Percentiles rank a stretch among this genome's conserved stretches.
Evolutionary conservation across 2,797 vertebrate genomes (phyloP).

Genomic region (Gobio occitaniae): DNA sequence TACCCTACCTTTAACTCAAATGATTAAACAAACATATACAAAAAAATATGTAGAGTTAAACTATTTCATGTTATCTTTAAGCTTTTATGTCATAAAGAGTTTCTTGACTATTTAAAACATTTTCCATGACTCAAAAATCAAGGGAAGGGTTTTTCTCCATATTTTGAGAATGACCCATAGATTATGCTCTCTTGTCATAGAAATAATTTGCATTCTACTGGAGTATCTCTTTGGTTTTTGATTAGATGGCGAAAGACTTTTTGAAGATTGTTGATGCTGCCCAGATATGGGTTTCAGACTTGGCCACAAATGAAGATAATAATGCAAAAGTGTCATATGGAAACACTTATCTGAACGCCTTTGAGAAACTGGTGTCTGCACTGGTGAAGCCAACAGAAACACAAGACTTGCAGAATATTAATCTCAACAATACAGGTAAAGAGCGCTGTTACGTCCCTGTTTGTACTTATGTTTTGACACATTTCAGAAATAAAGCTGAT

Average conservation of each 20-base stretch:
- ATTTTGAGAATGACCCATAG: neutral
- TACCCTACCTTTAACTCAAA: too few relatives aligned
- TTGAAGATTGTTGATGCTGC: neutral
- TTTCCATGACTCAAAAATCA: neutral
- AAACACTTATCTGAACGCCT: slow-evolving; percentile 9
- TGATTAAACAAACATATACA: neutral
- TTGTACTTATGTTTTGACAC: neutral
- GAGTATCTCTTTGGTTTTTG: neutral
- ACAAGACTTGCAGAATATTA: neutral
- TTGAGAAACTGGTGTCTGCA: slow-evolving; percentile 33
- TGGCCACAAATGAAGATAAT: accelerated
- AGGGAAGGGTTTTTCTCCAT: neutral
- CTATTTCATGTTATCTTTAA: neutral
- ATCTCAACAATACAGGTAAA: slow-evolving; percentile 21
- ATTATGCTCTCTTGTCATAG: neutral
- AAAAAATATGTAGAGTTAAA: neutral
- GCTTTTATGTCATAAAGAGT: neutral
- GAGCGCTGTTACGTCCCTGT: neutral
- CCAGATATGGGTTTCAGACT: neutral
- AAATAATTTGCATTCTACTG: neutral
- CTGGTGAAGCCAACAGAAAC: slow-evolving; percentile 23
- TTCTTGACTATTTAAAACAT: neutral
- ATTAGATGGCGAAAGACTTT: neutral
- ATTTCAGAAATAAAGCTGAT: neutral
- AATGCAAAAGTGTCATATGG: neutral